These are phyloP conservation scores for Clarias laeviceps DNA, from an alignment of 2,797 vertebrate species.

Conservation along the genomic window DNA sequence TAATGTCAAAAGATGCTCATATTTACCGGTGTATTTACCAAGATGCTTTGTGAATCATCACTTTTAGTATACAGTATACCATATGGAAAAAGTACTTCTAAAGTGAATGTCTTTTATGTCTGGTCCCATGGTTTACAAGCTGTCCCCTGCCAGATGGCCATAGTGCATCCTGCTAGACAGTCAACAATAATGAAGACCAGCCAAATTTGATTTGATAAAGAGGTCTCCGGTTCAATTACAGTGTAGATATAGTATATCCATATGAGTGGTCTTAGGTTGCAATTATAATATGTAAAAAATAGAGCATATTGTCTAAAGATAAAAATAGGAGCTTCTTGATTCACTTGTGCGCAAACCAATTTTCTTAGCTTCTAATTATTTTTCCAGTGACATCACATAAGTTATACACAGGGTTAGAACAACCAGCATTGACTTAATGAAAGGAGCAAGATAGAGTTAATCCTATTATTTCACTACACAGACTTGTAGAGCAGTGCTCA, in stretches of 20 bases:
- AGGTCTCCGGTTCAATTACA: slow-evolving; percentile 68
- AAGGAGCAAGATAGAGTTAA: slow-evolving; percentile 60
- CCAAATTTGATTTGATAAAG: slow-evolving; percentile 71
- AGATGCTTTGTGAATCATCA: slow-evolving; percentile 12
- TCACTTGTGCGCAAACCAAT: slow-evolving; percentile 67
- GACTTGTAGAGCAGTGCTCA: slow-evolving; percentile 61
- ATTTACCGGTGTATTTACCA: background rate
- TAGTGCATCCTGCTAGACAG: slow-evolving; percentile 63
- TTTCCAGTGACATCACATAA: slow-evolving; percentile 53
- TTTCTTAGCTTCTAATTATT: slow-evolving; percentile 32
- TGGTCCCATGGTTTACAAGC: slow-evolving; percentile 54
- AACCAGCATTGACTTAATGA: slow-evolving; percentile 58
- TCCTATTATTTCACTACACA: slow-evolving; percentile 64
- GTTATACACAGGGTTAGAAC: slow-evolving; percentile 63
- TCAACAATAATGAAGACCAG: slow-evolving; percentile 61
- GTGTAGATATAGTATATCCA: slow-evolving; percentile 62
- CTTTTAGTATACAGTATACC: background rate
- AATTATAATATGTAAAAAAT: slow-evolving; percentile 54
- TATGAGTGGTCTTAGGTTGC: slow-evolving; percentile 60
- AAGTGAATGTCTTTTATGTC: slow-evolving; percentile 50
- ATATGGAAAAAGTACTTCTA: background rate
- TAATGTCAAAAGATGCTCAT: background rate
- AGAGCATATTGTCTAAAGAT: slow-evolving; percentile 41
- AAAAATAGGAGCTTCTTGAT: slow-evolving; percentile 55
- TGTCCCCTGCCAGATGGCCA: slow-evolving; percentile 69